Base-by-base conservation (phyloP, 2,888 invertebrate genomes). In the Lithodes maja region DNA sequence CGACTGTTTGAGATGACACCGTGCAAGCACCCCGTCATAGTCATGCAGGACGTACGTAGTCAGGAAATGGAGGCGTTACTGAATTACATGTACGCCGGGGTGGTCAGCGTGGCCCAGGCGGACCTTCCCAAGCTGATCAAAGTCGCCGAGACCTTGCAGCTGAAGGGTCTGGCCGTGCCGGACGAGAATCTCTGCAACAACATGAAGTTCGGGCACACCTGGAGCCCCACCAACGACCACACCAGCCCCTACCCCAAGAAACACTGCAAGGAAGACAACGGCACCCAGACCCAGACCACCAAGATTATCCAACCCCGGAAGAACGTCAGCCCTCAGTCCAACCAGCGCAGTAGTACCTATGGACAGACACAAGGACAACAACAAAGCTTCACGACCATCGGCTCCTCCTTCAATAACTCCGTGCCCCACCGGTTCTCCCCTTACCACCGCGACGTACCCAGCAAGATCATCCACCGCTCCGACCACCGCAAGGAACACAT, bases 61-160 rank as follows among this genome's bases (percentile, higher is more conserved):
- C 84, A 89, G 69, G 91, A 91, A 74, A 84, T 91, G 80, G 91
- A 91, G 78, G 84, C 91, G 5, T 83, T 91, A 1, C 78, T 91
- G 68, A 91, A 84, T 79, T 91, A 91, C 85, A 91, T 91, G 91
- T 91, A 91, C 82, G 86, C 84, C n/a, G 91, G 91, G n/a, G 87
- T 89, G n/a, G 90, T 91, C 3, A 86, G 89, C 80, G 90, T 91
- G 74, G 83, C 87, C 54, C 91, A 91, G 71, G 87, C 85, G 61
- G 91, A 91, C 77, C 79, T 91, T 1, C 84, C 88, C 3, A 87
- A 89, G 54, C 87, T 91, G 54, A 87, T 91, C 54, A 91, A 89
- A 61, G 89, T 89, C 77, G 91, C 91, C 33, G 91, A 91, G 81
- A 68, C 89, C 49, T 83, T 91, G 12, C 86, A 89, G 54, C 89